These are phyloP conservation scores for Drosophila persimilis DNA, from an alignment of 1,140 invertebrate genomes.

Conservation along the genomic window DNA sequence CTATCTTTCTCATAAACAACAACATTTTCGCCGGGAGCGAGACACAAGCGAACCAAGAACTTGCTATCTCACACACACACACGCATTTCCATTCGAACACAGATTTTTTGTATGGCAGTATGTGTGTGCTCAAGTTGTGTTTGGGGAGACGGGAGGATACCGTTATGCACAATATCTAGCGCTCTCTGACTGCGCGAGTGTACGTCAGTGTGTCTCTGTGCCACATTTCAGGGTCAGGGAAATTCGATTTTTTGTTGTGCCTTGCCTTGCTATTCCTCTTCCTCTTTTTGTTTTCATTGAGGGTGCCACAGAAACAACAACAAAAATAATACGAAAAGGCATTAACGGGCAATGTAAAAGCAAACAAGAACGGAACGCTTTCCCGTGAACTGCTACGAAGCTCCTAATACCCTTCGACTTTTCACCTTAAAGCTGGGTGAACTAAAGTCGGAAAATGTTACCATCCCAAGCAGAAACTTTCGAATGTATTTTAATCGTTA, in stretches of 20 bases:
- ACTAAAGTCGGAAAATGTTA: not conserved
- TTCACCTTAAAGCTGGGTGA: not conserved
- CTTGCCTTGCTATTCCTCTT: constrained; percentile 17
- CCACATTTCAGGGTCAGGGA: constrained; percentile 76
- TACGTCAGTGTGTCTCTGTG: constrained; percentile 44
- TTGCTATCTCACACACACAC: constrained; percentile 40
- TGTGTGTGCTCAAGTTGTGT: constrained; percentile 38
- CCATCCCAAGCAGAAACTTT: no score
- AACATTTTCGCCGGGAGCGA: constrained; percentile 21
- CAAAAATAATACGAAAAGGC: not conserved
- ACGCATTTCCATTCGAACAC: not conserved
- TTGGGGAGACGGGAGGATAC: constrained; percentile 59
- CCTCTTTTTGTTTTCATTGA: constrained; percentile 38
- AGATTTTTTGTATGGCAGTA: constrained; percentile 1
- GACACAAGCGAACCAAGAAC: constrained; percentile 41
- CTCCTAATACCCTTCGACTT: no score
- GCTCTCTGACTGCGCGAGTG: not conserved
- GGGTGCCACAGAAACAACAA: constrained; percentile 10
- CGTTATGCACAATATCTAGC: constrained; percentile 61
- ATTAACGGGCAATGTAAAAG: no score
- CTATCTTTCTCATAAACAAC: constrained; percentile 11
- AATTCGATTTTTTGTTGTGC: constrained; percentile 73
- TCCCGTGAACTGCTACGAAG: no score
- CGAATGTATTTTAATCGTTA: no score
- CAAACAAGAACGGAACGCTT: no score